Evolutionary conservation across 2,113 vertebrate species (phyloP).

Genomic region (Ivindomyrus marchei): DNA sequence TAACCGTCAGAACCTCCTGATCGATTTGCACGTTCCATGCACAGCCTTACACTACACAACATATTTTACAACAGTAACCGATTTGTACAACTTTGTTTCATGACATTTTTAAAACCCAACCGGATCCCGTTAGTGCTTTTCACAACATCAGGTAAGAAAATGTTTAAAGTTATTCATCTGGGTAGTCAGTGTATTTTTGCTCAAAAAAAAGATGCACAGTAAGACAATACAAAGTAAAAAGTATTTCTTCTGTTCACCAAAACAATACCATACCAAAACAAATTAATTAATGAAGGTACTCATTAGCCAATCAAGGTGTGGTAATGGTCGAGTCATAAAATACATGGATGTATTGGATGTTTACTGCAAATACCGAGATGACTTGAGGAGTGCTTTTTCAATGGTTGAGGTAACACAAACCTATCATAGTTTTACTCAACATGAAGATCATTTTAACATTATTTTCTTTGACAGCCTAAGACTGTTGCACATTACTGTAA

Average conservation of each 20-base stretch:
- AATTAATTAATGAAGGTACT: not conserved
- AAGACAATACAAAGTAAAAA: not conserved
- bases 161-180: not conserved
- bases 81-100: not conserved
- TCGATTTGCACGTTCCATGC: not conserved
- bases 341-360: not conserved
- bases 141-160: not conserved
- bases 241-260: not conserved
- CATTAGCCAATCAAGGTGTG: not conserved
- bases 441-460: not conserved
- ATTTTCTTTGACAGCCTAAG: not conserved
- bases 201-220: not conserved
- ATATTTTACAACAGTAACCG: not conserved
- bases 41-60: not conserved
- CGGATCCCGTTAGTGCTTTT: not conserved
- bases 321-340: not conserved
- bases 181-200: not conserved
- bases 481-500: not conserved
- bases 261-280: too few species aligned
- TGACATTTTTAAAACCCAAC: not conserved
- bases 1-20: not conserved
- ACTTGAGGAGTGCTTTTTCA: not conserved
- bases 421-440: not conserved
- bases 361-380: not conserved
- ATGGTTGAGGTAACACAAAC: not conserved